Base-by-base conservation (phyloP, 2,888 invertebrate species). In the Dinocampus coccinellae region DNA sequence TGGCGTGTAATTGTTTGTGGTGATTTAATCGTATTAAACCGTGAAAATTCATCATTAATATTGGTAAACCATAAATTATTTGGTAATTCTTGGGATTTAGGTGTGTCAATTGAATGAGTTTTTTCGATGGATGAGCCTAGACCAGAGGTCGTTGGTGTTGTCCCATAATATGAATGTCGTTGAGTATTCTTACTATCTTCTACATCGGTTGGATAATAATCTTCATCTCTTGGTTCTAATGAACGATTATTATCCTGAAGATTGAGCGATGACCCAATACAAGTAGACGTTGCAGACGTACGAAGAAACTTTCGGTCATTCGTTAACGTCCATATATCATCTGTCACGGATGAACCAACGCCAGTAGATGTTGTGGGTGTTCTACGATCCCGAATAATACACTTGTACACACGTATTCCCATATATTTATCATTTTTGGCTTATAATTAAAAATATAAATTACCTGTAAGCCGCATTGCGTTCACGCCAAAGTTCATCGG, bases 161-260 rank as follows among this genome's bases (percentile, higher is more conserved):
- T 82, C 3, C 82, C 82, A 53, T 83, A 83, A 70, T 77, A 83
- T 58, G 81, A 79, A 22, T 83, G 77, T 62, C 80, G 81, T 16
- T 78, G 76, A 24, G 73, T 78, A 29, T 76, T 75, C 11, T 75
- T 70, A 33, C 82, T 83, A 64, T 84, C 83, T 74, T 80, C 79
- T 61, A 82, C 83, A 29, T 82, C 83, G n/a, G 80, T 82, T 13
- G 70, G 75, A 76, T 84, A 84, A 61, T 81, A 82, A 65, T 84
- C 84, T 20, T 78, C 82, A 62, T 84, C 84, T 3, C 81, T 80
- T 0, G 83, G 82, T 63, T 84, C 84, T 20, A 84, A 72, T 2
- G 84, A 84, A 2, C 84, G 82, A 75, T 84, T 84, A 76, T 82
- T 83, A 62, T 85, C 84, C 64, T 83, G 84, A 0, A 84, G 80